These are phyloP conservation scores for Melangyna quadrimaculata DNA, from an alignment of 2,888 invertebrate genomes.

Conservation along the genomic window DNA sequence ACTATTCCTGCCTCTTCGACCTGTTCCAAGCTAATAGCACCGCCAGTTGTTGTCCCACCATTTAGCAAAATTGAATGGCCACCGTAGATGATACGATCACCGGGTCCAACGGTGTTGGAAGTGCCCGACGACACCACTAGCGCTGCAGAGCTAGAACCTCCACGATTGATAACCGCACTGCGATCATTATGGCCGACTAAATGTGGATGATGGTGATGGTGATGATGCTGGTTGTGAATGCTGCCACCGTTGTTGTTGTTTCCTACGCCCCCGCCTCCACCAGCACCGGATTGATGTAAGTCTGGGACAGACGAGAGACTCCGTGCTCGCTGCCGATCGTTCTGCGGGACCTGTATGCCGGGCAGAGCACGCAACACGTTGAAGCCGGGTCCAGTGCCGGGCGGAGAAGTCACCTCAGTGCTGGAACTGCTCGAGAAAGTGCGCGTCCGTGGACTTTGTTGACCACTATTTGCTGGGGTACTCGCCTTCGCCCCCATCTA, in stretches of 20 bases:
- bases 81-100: constrained; percentile 62
- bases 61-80: constrained; percentile 88
- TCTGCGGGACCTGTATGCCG: constrained; percentile 85
- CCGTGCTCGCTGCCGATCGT: constrained; percentile 90
- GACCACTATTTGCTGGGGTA: constrained; percentile 86
- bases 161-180: constrained; percentile 62
- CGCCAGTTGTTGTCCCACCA: constrained; percentile 81
- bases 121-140: constrained; percentile 46
- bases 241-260: constrained; percentile 69
- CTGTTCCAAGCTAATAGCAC: constrained; percentile 60
- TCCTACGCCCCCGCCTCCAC: not conserved
- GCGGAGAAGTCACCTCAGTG: constrained; percentile 84
- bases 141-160: constrained; percentile 58
- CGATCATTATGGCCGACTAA: constrained; percentile 65
- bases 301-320: constrained; percentile 93
- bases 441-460: constrained; percentile 87
- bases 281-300: constrained; percentile 79
- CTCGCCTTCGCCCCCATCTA: constrained; percentile 92
- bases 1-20: constrained; percentile 76
- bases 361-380: constrained; percentile 87
- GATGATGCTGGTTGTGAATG: constrained; percentile 78
- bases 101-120: constrained; percentile 34
- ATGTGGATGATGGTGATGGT: constrained; percentile 81
- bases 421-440: constrained; percentile 89
- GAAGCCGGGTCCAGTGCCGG: constrained; percentile 82